A percentile compares a stretch with the other conserved stretches of the same genome.
Evolutionary conservation across 1,140 invertebrate species (phyloP).

Genomic region (Drosophila pseudoananassae): DNA sequence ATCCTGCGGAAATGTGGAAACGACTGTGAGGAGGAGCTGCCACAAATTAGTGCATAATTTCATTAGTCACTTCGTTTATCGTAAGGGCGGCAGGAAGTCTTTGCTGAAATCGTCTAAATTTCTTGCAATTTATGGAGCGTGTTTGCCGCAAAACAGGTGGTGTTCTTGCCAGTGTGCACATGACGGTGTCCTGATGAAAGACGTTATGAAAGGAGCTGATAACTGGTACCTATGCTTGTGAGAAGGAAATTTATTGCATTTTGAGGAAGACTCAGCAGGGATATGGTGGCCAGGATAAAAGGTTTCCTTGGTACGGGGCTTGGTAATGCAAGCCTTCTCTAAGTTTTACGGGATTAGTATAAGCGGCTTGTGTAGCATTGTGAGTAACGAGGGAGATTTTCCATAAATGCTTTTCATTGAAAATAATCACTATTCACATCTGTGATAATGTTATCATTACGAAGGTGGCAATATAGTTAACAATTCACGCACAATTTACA

Average conservation of each 20-base stretch:
- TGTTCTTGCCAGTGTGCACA: neutral
- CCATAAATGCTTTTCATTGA: neutral
- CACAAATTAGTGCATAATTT: constrained; percentile 77
- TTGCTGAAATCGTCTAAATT: constrained; percentile 53
- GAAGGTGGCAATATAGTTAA: too few species aligned
- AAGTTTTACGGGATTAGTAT: constrained; percentile 6
- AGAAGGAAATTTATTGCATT: constrained; percentile 48
- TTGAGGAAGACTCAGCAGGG: constrained; percentile 20
- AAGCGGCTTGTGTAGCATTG: constrained; percentile 2
- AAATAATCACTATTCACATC: neutral
- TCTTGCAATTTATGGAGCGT: constrained; percentile 70
- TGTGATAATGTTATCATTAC: neutral
- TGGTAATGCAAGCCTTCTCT: constrained; percentile 2
- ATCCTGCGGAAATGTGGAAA: constrained; percentile 63
- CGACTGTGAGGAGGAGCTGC: constrained; percentile 46
- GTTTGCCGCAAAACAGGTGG: constrained; percentile 2
- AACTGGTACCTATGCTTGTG: constrained; percentile 30
- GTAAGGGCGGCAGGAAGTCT: constrained; percentile 21
- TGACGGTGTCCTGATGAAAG: constrained; percentile 49
- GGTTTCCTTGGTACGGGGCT: constrained; percentile 2
- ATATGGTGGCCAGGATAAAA: constrained; percentile 8
- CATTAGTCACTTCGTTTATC: constrained; percentile 72
- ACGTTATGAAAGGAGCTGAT: constrained; percentile 46
- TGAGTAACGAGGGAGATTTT: neutral
- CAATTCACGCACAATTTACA: too few species aligned